phyloP scores from a whole-genome alignment of 1,140 invertebrate species.

The Microplitis demolitor region DNA sequence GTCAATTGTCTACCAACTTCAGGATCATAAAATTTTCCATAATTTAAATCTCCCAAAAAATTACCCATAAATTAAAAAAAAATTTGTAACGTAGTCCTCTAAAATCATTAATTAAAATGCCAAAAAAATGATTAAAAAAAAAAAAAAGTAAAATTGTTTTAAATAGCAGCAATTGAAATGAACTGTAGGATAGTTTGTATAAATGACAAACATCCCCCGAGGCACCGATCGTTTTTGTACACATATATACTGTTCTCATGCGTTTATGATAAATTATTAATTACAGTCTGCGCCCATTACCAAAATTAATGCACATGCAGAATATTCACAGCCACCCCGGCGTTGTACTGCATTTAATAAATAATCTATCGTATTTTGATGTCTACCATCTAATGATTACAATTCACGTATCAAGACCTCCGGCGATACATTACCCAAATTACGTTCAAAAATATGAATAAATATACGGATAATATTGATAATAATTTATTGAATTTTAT shows the following conservation, averaged over 20 bases:
- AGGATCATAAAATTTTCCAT: no score
- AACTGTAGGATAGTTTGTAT: conserved; percentile 6
- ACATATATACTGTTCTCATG: conserved; percentile 31
- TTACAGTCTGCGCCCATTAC: conserved; percentile 45
- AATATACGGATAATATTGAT: no score
- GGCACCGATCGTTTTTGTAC: conserved; percentile 43
- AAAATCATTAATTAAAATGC: background rate
- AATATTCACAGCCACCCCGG: conserved; percentile 35
- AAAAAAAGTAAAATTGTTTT: background rate
- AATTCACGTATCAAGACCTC: no score
- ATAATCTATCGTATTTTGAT: conserved; percentile 17
- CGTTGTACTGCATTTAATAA: conserved; percentile 38
- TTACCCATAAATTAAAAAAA: no score
- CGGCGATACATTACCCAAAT: no score
- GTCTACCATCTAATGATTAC: background rate
- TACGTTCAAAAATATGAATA: no score
- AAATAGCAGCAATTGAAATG: conserved; percentile 7
- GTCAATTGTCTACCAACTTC: no score
- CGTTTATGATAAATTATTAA: conserved; percentile 49
- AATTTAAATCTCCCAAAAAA: no score
- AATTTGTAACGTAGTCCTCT: no score
- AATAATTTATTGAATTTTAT: background rate
- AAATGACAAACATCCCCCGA: conserved; percentile 41
- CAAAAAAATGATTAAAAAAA: background rate
- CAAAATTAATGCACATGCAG: conserved; percentile 42